phyloP scores from a whole-genome alignment of 2,113 vertebrate genomes.

The Podarcis raffonei region DNA sequence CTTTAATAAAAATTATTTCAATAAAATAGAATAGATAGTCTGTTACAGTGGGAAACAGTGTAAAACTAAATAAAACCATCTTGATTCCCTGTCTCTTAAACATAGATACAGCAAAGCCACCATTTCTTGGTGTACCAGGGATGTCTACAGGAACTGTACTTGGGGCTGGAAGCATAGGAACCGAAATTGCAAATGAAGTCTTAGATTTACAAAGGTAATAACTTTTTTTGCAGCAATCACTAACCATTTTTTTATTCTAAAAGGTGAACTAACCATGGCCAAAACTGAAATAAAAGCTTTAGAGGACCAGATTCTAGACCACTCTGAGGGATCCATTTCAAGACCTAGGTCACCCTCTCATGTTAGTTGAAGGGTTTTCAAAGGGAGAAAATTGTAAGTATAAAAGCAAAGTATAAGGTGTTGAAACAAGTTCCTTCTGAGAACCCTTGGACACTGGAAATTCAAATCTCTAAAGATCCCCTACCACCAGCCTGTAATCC shows the following conservation, averaged over 20 bases:
- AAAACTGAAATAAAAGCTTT: background rate
- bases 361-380: too few species aligned
- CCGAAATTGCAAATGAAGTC: slow-evolving; percentile 88
- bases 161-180: slow-evolving; percentile 89
- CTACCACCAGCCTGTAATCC: too few species aligned
- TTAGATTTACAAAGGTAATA: slow-evolving; percentile 87
- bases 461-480: too few species aligned
- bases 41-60: background rate
- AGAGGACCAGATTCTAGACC: background rate
- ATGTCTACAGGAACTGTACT: slow-evolving; percentile 81
- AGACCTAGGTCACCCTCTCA: too few species aligned
- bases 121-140: slow-evolving; percentile 80
- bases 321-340: too few species aligned
- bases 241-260: background rate
- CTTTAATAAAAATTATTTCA: background rate
- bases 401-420: too few species aligned
- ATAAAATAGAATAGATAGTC: background rate
- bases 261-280: too few species aligned
- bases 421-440: too few species aligned
- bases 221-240: background rate
- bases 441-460: too few species aligned
- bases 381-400: too few species aligned
- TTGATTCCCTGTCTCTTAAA: slow-evolving; percentile 30
- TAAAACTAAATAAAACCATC: background rate
- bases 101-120: slow-evolving; percentile 80